These are phyloP conservation scores for Pollenia amentaria DNA, from an alignment of 2,888 invertebrate species.

Conservation along the genomic window DNA sequence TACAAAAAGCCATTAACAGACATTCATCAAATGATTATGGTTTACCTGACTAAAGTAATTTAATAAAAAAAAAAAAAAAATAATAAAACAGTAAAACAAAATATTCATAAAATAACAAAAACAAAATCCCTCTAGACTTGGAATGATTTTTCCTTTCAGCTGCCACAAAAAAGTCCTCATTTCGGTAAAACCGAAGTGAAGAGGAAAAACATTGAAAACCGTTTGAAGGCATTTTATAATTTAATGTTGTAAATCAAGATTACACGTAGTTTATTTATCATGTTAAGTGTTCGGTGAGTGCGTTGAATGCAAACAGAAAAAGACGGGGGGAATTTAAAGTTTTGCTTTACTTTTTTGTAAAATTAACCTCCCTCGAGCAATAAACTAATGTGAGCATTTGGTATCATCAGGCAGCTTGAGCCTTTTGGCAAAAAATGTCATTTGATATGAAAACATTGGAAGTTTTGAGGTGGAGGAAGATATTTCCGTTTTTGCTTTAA, in stretches of 20 bases:
- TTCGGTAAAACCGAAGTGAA: constrained; percentile 22
- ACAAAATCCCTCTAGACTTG: background rate
- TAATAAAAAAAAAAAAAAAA: constrained; percentile 33
- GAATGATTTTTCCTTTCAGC: constrained; percentile 7
- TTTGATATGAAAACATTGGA: constrained; percentile 58
- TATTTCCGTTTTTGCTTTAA: background rate
- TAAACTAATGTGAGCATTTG: constrained; percentile 59
- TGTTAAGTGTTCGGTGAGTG: constrained; percentile 59
- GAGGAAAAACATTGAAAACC: constrained; percentile 15
- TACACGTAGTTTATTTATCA: constrained; percentile 69
- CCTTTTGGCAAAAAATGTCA: constrained; percentile 63
- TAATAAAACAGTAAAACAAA: background rate
- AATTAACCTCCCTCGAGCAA: constrained; percentile 37
- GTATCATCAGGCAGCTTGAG: constrained; percentile 58
- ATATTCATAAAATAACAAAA: constrained; percentile 32
- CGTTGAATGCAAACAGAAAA: constrained; percentile 23
- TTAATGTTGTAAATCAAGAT: constrained; percentile 70
- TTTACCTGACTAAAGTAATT: constrained; percentile 52
- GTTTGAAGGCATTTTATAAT: constrained; percentile 72
- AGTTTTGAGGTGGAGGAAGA: constrained; percentile 2
- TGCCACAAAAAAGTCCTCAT: constrained; percentile 31
- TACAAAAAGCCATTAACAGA: constrained; percentile 47
- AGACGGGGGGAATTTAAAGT: background rate
- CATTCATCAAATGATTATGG: constrained; percentile 50
- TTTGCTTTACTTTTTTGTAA: constrained; percentile 1